Evolutionary conservation across 2,888 invertebrate genomes (phyloP).

Genomic region (Mesorhabditis sp.): DNA sequence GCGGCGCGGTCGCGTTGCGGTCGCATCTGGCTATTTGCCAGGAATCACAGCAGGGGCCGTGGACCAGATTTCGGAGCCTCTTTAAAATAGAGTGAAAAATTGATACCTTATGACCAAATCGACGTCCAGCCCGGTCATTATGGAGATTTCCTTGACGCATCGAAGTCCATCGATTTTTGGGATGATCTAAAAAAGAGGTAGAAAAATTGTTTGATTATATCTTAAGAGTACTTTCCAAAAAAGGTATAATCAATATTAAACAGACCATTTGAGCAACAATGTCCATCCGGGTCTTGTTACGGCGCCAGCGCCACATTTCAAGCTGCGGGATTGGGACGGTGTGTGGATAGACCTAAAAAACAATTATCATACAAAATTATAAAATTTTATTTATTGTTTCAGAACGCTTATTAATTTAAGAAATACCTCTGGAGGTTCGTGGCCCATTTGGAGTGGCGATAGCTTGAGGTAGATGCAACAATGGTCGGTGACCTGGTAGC

Average conservation of each 20-base stretch:
- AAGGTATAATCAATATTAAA: constrained; percentile 3
- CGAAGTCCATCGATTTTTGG: constrained; percentile 51
- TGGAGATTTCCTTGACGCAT: constrained; percentile 49
- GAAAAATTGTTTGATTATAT: constrained; percentile 3
- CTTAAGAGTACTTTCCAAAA: not conserved
- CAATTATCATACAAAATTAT: not conserved
- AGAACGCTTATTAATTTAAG: not conserved
- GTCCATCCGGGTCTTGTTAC: constrained; percentile 45
- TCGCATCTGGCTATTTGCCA: too few relatives aligned
- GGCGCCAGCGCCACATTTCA: constrained; percentile 14
- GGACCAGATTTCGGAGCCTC: too few relatives aligned
- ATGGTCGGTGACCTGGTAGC: constrained; percentile 33
- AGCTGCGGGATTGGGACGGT: constrained; percentile 48
- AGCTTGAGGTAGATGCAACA: constrained; percentile 49
- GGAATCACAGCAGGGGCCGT: too few relatives aligned
- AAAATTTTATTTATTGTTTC: not conserved
- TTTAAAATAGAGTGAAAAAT: too few relatives aligned
- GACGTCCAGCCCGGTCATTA: constrained; percentile 36
- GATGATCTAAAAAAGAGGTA: constrained; percentile 31
- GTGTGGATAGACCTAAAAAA: constrained; percentile 29
- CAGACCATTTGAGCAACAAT: constrained; percentile 52
- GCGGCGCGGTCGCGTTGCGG: too few relatives aligned
- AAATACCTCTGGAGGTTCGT: constrained; percentile 45
- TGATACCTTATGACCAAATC: constrained; percentile 33
- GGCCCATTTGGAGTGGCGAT: constrained; percentile 48